Evolutionary conservation across 2,113 vertebrate species (phyloP), one percentile per base, ranked within the genome.

Genomic region (Colinus virginianus): DNA sequence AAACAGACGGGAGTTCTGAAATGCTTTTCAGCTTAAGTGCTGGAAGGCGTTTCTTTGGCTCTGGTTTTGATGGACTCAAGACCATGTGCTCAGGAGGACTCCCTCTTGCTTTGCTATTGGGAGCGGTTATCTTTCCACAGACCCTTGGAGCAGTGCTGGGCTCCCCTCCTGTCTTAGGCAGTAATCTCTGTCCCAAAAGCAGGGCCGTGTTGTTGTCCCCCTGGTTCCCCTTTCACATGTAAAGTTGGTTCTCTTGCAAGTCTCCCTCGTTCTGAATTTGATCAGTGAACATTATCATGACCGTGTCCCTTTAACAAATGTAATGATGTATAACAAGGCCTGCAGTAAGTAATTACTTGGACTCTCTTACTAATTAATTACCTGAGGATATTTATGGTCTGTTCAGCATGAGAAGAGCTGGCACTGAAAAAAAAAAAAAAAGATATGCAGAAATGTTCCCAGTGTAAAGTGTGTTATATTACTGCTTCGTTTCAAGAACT

Each of bases 321-420:
- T 42, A 82, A 84, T 58, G 22, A 19, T 63, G 8, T 70, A 19
- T 88, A 69, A 80, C 64, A 81, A 91, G 21, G 11, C 38, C 85
- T 91, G 55, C 78, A 92, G 91, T 77, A 49, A 92, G 87, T 55
- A 90, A 56, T 90, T 95, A 84, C 48, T 74, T 95, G 13, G 21
- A 43, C 21, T 85, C 4, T 69, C 40, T 81, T 59, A 56, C 11
- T 90, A 94, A 90, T 87, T 74, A 94, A 69, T 94, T 49, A 90
- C 28, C 45, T 87, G 71, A 94, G 36, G 49, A 80, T 84, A 93
- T 95, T 67, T 56, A 93, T 40, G 89, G 38, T 81, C 59, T 96
- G 62, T 79, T 93, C 63, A 76, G 64, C 87, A 90, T 62, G 36
- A 83, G 40, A 87, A 53, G 40, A 88, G 53, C 12, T 83, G 69